These are phyloP conservation scores for Nomada flava DNA, from an alignment of 2,888 invertebrate species.

Conservation along the genomic window DNA sequence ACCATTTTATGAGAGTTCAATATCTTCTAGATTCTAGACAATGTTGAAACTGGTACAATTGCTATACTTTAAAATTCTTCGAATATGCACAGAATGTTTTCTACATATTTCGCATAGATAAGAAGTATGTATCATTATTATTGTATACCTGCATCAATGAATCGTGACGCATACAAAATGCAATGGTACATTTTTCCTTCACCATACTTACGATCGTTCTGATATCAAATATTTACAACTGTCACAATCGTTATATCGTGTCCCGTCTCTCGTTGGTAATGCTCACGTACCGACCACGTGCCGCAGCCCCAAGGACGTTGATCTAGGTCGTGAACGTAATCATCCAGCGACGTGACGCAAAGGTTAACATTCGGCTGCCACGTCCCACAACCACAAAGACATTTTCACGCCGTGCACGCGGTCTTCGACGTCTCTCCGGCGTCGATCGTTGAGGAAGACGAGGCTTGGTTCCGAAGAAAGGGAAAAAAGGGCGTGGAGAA, in stretches of 20 bases:
- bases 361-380: slow-evolving; percentile 73
- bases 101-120: no score
- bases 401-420: slow-evolving; percentile 60
- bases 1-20: no score
- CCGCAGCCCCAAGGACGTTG: slow-evolving; percentile 12
- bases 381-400: slow-evolving; percentile 64
- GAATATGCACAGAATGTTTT: no score
- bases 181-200: no score
- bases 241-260: neutral
- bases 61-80: no score
- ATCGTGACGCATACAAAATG: no score
- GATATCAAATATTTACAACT: no score
- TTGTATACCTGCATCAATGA: no score
- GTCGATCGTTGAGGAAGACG: slow-evolving; percentile 38
- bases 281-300: slow-evolving; percentile 44
- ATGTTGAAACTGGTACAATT: no score
- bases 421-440: slow-evolving; percentile 22
- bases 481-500: slow-evolving; percentile 56
- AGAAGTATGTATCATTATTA: no score
- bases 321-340: slow-evolving; percentile 71
- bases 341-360: slow-evolving; percentile 73
- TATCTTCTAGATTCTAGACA: no score
- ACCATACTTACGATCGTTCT: no score
- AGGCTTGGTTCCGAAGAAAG: slow-evolving; percentile 17
- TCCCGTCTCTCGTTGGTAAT: slow-evolving; percentile 17